Evolutionary conservation across 2,888 invertebrate species (phyloP).

Genomic region (Ormyrus thymus): DNA sequence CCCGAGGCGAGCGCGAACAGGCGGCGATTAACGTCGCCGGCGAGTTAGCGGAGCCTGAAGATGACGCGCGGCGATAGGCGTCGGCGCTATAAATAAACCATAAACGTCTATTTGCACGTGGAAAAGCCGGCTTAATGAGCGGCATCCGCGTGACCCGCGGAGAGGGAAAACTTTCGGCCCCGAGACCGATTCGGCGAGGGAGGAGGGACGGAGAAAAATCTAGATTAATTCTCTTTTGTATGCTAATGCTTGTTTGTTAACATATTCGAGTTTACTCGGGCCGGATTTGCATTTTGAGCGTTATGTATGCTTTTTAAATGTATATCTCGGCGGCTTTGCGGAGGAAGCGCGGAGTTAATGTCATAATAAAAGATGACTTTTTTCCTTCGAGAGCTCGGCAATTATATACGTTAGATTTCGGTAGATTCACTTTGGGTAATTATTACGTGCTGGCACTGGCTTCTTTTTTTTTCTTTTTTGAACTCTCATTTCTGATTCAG

Average conservation of each 20-base stretch:
- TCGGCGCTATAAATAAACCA: conserved; percentile 52
- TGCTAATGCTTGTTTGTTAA: conserved; percentile 56
- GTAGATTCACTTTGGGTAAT: too few species aligned
- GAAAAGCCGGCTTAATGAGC: conserved; percentile 55
- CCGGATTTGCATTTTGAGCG: conserved; percentile 47
- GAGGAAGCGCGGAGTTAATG: conserved; percentile 41
- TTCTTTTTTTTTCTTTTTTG: too few species aligned
- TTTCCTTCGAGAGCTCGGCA: neutral
- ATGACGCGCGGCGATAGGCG: conserved; percentile 51
- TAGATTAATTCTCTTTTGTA: conserved; percentile 53
- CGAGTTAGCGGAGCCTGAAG: conserved; percentile 53
- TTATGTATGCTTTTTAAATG: conserved; percentile 32
- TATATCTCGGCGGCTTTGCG: neutral
- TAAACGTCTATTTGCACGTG: conserved; percentile 56
- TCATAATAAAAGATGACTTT: conserved; percentile 33
- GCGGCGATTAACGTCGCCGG: conserved; percentile 45
- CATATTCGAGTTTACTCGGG: conserved; percentile 30
- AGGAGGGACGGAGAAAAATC: conserved; percentile 31
- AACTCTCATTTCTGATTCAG: too few species aligned
- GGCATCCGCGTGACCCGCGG: conserved; percentile 38
- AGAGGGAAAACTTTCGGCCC: conserved; percentile 23
- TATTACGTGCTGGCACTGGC: too few species aligned
- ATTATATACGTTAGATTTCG: too few species aligned
- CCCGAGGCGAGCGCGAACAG: conserved; percentile 25
- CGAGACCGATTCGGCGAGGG: neutral